Evolutionary conservation across 1,140 invertebrate species (phyloP).

Genomic region (Leptopilina clavipes): DNA sequence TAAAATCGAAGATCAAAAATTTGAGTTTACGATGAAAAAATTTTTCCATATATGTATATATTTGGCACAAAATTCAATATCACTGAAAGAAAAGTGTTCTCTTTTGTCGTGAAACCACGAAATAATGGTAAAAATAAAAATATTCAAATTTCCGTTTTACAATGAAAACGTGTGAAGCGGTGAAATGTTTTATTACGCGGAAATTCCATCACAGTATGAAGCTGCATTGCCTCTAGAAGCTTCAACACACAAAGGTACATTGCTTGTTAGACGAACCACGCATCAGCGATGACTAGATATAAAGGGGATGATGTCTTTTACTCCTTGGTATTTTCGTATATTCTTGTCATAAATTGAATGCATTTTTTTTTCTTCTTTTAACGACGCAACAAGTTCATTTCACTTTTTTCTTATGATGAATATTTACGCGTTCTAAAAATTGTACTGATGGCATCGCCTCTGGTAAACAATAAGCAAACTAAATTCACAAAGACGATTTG

Average conservation of each 20-base stretch:
- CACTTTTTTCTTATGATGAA: not conserved
- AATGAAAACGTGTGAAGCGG: not conserved
- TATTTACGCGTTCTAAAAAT: too few species aligned
- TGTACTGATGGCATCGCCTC: too few species aligned
- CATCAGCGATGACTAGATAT: conserved; percentile 51
- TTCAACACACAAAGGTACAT: conserved; percentile 57
- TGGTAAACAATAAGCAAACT: too few species aligned
- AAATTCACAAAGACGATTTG: too few species aligned
- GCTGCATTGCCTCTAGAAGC: conserved; percentile 54
- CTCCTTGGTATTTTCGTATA: conserved; percentile 42
- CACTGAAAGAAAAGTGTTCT: not conserved
- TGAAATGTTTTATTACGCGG: conserved; percentile 45
- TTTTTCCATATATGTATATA: too few species aligned
- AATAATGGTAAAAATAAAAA: not conserved
- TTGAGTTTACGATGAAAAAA: too few species aligned
- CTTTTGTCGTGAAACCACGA: not conserved
- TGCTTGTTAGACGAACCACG: conserved; percentile 53
- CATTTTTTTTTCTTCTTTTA: not conserved
- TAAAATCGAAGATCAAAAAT: too few species aligned
- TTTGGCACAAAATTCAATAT: not conserved
- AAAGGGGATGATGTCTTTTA: conserved; percentile 53
- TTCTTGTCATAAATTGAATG: conserved; percentile 40
- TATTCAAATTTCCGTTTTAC: conserved; percentile 12
- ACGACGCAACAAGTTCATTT: not conserved
- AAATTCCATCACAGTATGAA: conserved; percentile 58